Conservation (phyloP, 2,888 invertebrate species). For the Eupithecia inturbata region DNA sequence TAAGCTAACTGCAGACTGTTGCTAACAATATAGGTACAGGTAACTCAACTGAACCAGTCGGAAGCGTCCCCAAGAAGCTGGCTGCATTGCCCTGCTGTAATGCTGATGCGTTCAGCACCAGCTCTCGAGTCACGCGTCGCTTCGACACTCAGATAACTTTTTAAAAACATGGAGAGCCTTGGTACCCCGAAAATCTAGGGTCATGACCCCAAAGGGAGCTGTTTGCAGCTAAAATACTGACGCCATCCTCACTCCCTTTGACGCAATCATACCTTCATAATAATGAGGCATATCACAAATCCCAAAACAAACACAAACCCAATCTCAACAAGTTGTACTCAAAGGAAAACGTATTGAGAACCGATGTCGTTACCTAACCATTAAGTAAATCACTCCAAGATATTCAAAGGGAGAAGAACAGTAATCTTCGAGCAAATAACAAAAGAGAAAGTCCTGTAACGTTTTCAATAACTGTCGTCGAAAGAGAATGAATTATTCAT, state of each 20-base stretch:
- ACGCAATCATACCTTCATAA: not conserved
- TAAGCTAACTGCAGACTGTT: too few species aligned
- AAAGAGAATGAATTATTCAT: conserved; percentile 57
- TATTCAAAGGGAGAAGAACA: conserved; percentile 39
- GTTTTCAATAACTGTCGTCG: conserved; percentile 52
- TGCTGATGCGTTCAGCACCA: too few species aligned
- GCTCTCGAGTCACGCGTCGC: too few species aligned
- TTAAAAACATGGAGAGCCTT: too few species aligned
- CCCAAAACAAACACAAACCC: conserved; percentile 18
- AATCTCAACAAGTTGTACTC: conserved; percentile 18
- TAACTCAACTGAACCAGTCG: too few species aligned
- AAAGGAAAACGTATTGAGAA: conserved; percentile 16
- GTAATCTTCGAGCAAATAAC: conserved; percentile 44
- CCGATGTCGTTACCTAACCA: conserved; percentile 24
- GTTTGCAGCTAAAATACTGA: not conserved
- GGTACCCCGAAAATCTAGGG: too few species aligned
- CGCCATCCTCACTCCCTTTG: not conserved
- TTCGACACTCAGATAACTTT: too few species aligned
- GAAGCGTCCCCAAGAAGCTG: too few species aligned
- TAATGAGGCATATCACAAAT: not conserved
- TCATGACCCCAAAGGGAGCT: too few species aligned
- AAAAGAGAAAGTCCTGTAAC: conserved; percentile 47
- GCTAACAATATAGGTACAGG: too few species aligned
- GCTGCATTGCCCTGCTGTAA: too few species aligned
- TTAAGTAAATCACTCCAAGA: conserved; percentile 34